Conservation (phyloP, 2,797 vertebrate species). For the Tolypeutes matacus region DNA sequence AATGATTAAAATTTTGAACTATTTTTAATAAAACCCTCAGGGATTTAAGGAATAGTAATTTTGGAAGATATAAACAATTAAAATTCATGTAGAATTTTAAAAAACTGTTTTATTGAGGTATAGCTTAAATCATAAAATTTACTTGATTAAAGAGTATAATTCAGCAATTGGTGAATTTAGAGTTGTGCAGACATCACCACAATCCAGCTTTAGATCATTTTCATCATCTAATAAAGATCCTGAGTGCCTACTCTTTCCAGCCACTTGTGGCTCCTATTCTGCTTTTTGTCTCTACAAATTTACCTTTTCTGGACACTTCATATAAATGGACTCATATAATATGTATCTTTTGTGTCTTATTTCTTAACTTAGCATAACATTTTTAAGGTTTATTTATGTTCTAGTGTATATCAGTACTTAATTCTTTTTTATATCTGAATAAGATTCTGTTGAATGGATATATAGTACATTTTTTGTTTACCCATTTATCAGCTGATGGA, state of each 20-base stretch:
- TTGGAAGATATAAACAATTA: constrained; percentile 42
- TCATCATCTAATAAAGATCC: constrained; percentile 24
- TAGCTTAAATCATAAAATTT: constrained; percentile 43
- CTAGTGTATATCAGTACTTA: constrained; percentile 1
- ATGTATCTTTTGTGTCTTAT: background rate
- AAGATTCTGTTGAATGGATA: background rate
- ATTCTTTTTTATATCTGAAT: constrained; percentile 23
- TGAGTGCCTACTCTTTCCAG: background rate
- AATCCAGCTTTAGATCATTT: background rate
- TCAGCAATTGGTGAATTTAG: constrained; percentile 34
- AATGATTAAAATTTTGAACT: constrained; percentile 35
- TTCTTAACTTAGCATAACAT: background rate
- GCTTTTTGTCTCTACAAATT: constrained; percentile 14
- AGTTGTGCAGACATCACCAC: background rate
- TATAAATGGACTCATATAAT: background rate
- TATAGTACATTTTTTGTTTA: constrained; percentile 31
- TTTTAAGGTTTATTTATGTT: constrained; percentile 2
- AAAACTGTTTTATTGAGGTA: constrained; percentile 19
- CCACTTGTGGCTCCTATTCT: background rate
- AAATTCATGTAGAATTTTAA: background rate
- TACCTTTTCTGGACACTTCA: constrained; percentile 30
- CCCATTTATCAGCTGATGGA: background rate
- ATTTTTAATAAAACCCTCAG: constrained; percentile 49
- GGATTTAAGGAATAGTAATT: constrained; percentile 58
- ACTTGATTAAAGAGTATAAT: constrained; percentile 15